Percentiles rank a stretch among this genome's conserved stretches.
phyloP scores from a whole-genome alignment of 2,797 vertebrate genomes.

The Nannoperca australis region DNA sequence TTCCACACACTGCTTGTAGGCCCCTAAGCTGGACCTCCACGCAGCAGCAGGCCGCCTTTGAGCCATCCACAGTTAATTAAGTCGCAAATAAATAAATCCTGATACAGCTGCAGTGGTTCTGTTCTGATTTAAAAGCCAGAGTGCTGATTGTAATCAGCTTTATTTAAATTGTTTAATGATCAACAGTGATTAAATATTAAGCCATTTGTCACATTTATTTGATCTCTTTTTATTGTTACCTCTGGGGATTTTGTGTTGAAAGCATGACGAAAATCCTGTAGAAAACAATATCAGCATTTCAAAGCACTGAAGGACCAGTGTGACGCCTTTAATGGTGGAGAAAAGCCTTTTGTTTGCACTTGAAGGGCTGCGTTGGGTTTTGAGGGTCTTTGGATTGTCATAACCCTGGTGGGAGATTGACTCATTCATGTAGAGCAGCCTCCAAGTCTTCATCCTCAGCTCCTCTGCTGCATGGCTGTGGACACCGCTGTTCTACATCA shows the following conservation, averaged over 20 bases:
- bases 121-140: conserved; percentile 22
- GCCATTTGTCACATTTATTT: conserved; percentile 69
- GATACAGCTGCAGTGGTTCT: conserved; percentile 40
- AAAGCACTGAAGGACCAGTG: conserved; percentile 74
- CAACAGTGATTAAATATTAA: conserved; percentile 70
- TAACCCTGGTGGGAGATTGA: conserved; percentile 78
- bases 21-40: conserved; percentile 67
- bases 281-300: conserved; percentile 82
- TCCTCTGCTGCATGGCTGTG: conserved; percentile 35
- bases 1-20: conserved; percentile 57
- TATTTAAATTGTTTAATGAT: conserved; percentile 62
- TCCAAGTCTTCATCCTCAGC: conserved; percentile 59
- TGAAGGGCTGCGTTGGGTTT: conserved; percentile 67
- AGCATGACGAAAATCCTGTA: conserved; percentile 67
- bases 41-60: conserved; percentile 66
- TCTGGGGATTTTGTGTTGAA: conserved; percentile 72
- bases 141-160: conserved; percentile 56
- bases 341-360: conserved; percentile 75
- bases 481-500: conserved; percentile 63
- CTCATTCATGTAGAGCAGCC: conserved; percentile 67
- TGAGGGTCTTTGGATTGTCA: conserved; percentile 71
- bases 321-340: conserved; percentile 75
- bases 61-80: conserved; percentile 80
- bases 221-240: conserved; percentile 60
- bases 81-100: conserved; percentile 72